Evolutionary conservation across 2,797 vertebrate species (phyloP), one percentile per base, ranked within the genome.

Genomic region (Molossus alvarezi): DNA sequence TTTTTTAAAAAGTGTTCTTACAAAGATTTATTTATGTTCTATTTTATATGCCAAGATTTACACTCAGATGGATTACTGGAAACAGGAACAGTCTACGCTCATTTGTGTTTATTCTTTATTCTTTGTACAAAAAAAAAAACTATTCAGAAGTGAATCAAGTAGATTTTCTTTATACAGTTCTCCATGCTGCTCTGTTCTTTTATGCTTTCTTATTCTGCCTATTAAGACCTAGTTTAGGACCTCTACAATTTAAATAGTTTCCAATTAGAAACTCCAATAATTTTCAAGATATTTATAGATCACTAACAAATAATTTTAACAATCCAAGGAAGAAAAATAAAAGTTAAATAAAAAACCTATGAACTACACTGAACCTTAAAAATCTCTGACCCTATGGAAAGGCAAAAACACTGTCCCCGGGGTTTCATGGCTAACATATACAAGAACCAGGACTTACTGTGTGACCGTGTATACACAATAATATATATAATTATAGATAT

Each of bases 271-370:
- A 91, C 57, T 62, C 45, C 79, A 89, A 89, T 62, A 72, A 93
- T 85, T 95, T 96, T 88, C 60, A 94, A 84, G 33, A 85, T 93
- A 77, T 20, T 94, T 27, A 96, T 86, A 20, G 79, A 48, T 67
- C 85, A 95, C 15, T 76, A 92, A 29, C 41, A 90, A 90, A 93
- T 64, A 90, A 95, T 82, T 81, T 96, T 88, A 96, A 93, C 55
- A 96, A 80, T 64, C 45, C 45, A 94, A 95, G 29, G 58, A 85
- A 81, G 65, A 93, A 87, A 94, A 81, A 27, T 9, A 27, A 81
- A 97, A 81, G 60, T 96, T 97, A 96, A 95, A 73, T 67, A 1
- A 94, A 96, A 96, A 92, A 91, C 45, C 57, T 90, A 81, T 13
- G 23, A 95, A 62, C n/a, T 37, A 94, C 67, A 85, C 73, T 48